These are phyloP conservation scores for Leucosticte australis DNA, from an alignment of 2,113 vertebrate genomes.

Conservation along the genomic window DNA sequence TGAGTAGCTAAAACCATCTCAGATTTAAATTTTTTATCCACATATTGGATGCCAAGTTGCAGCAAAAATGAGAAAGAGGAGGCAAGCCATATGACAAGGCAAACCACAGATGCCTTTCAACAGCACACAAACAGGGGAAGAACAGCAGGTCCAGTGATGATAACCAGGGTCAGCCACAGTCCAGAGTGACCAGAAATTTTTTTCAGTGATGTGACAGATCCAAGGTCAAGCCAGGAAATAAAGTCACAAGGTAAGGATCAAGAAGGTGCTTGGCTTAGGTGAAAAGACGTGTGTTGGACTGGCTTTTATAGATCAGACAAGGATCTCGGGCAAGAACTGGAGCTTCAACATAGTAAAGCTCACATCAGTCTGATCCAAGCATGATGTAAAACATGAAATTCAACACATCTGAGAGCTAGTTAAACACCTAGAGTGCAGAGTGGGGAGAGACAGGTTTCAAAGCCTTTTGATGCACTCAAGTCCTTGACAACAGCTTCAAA, in stretches of 20 bases:
- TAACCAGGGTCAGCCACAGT: background rate
- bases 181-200: background rate
- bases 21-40: background rate
- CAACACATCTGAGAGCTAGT: background rate
- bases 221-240: background rate
- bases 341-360: background rate
- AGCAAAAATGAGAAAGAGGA: background rate
- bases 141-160: background rate
- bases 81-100: background rate
- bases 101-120: background rate
- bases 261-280: background rate
- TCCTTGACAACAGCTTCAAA: background rate
- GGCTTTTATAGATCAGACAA: background rate
- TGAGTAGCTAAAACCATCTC: background rate
- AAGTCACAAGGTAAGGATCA: background rate
- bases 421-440: background rate
- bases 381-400: background rate
- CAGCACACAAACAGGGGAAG: background rate
- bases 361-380: background rate
- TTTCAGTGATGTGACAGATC: background rate
- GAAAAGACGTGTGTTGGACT: rapidly evolving
- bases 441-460: background rate
- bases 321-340: background rate
- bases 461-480: background rate
- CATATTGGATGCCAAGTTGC: background rate